Evolutionary conservation across 2,888 invertebrate genomes (phyloP).

Genomic region (Trachelus stipa): DNA sequence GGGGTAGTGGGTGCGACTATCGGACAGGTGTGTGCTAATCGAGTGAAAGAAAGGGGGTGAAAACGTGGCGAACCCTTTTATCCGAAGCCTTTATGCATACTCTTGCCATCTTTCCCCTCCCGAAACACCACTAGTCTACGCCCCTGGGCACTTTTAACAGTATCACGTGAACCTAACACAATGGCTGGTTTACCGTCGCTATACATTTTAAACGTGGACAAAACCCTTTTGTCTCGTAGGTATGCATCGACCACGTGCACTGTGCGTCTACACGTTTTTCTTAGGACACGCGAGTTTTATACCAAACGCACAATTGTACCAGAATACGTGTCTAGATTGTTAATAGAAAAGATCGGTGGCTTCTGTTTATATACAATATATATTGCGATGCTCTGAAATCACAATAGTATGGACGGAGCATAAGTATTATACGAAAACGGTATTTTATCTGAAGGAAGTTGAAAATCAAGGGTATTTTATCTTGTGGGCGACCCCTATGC

Average conservation of each 20-base stretch:
- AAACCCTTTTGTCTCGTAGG: not conserved
- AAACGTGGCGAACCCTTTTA: not conserved
- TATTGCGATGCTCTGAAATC: not conserved
- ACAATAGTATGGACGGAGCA: not conserved
- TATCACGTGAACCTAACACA: not conserved
- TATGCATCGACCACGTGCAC: not conserved
- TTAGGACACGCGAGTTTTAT: not conserved
- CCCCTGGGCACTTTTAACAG: not conserved
- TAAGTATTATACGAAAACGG: not conserved
- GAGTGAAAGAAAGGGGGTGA: not conserved
- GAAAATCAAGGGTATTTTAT: not conserved
- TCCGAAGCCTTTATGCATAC: not conserved
- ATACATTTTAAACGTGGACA: not conserved
- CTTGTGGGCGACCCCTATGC: not conserved
- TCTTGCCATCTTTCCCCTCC: not conserved
- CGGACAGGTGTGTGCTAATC: slow-evolving; percentile 2
- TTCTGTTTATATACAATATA: not conserved
- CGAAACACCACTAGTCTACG: not conserved
- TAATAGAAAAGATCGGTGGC: not conserved
- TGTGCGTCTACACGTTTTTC: not conserved
- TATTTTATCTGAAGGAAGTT: not conserved
- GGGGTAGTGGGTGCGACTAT: not conserved
- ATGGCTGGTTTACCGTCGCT: not conserved
- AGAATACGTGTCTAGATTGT: not conserved
- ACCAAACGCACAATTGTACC: not conserved